phyloP scores from a whole-genome alignment of 1,140 invertebrate genomes.

The Neodiprion pinetum region DNA sequence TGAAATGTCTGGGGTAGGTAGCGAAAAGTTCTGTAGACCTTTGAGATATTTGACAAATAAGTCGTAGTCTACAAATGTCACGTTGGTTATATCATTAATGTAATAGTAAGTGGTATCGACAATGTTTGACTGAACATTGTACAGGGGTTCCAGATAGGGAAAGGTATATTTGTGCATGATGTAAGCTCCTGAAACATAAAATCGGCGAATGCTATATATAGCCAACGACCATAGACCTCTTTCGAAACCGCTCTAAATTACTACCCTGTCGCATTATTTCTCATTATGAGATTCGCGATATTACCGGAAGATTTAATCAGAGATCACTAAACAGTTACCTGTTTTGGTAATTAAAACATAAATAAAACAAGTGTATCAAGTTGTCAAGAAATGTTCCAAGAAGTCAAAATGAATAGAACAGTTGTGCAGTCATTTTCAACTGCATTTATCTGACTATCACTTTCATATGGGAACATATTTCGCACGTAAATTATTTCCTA shows the following conservation, averaged over 20 bases:
- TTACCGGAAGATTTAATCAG: no score
- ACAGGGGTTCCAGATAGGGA: slow-evolving; percentile 52
- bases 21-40: slow-evolving; percentile 43
- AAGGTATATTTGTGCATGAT: slow-evolving; percentile 53
- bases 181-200: slow-evolving; percentile 62
- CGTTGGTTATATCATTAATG: slow-evolving; percentile 46
- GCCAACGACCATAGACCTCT: background rate
- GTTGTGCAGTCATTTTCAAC: no score
- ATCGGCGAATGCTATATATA: slow-evolving; percentile 36
- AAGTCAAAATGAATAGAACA: no score
- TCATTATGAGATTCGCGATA: background rate
- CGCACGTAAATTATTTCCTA: no score
- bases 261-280: background rate
- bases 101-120: slow-evolving; percentile 51
- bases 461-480: no score
- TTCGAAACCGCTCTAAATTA: no score
- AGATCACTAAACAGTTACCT: no score
- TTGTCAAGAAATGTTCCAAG: no score
- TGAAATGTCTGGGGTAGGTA: slow-evolving; percentile 46
- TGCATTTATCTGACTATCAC: no score
- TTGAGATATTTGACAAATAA: slow-evolving; percentile 49
- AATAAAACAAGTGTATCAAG: no score
- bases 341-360: no score
- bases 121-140: slow-evolving; percentile 50
- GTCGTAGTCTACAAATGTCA: slow-evolving; percentile 43